A percentile compares a stretch with the other conserved stretches of the same genome.
Conservation (phyloP, 1,140 invertebrate genomes). For the Drosophila pseudoananassae region DNA sequence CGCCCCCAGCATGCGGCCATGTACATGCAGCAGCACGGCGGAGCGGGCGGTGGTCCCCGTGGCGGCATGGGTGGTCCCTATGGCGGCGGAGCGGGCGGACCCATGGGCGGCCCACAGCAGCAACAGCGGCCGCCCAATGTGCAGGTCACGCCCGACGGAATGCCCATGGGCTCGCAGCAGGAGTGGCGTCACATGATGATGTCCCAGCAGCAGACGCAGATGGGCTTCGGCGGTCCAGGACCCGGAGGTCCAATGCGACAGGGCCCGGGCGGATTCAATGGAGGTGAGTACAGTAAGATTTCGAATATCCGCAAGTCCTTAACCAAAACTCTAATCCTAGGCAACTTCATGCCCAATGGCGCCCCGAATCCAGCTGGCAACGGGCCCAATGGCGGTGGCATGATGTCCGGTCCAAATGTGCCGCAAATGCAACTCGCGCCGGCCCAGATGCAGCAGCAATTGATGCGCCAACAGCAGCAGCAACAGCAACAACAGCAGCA, state of each 20-base stretch:
- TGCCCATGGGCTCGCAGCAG: constrained; percentile 86
- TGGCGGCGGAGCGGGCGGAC: constrained; percentile 64
- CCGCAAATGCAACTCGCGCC: constrained; percentile 86
- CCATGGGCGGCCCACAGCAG: constrained; percentile 82
- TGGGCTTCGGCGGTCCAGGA: constrained; percentile 85
- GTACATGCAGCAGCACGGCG: constrained; percentile 85
- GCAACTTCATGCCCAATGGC: constrained; percentile 79
- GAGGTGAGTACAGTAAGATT: constrained; percentile 84
- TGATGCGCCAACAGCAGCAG: constrained; percentile 83
- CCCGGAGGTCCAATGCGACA: constrained; percentile 85
- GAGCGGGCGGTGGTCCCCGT: constrained; percentile 64
- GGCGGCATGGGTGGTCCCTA: constrained; percentile 84
- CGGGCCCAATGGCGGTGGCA: constrained; percentile 68
- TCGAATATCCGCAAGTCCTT: not conserved
- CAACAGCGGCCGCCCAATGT: constrained; percentile 85
- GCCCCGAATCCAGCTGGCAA: constrained; percentile 54
- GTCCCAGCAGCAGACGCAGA: constrained; percentile 87
- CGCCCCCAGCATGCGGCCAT: constrained; percentile 86
- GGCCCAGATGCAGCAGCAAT: constrained; percentile 85
- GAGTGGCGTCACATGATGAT: constrained; percentile 90
- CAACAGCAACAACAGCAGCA: constrained; percentile 62
- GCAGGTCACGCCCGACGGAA: constrained; percentile 85
- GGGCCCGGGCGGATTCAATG: constrained; percentile 88
- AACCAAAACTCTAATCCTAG: constrained; percentile 21
- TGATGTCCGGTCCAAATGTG: constrained; percentile 73